These are phyloP conservation scores for Shinisaurus crocodilurus DNA, from an alignment of 2,113 vertebrate genomes.

Conservation along the genomic window DNA sequence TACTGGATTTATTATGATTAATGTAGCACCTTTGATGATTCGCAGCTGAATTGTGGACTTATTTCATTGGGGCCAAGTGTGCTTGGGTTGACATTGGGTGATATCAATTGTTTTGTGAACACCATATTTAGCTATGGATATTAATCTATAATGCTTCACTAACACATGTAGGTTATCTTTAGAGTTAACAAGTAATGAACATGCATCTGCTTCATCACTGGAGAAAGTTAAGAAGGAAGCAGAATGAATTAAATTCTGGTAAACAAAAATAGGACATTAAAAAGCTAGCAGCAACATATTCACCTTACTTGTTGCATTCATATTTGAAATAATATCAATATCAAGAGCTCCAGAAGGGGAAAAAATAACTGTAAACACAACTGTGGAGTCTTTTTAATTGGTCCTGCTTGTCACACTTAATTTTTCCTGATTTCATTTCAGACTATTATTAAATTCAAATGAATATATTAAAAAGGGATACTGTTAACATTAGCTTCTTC, in stretches of 20 bases:
- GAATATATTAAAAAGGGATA: slow-evolving; percentile 68
- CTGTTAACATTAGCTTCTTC: slow-evolving; percentile 64
- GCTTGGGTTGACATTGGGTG: background rate
- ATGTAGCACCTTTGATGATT: background rate
- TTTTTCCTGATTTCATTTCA: slow-evolving; percentile 72
- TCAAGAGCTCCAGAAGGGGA: slow-evolving; percentile 29
- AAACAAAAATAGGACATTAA: slow-evolving; percentile 33
- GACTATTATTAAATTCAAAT: slow-evolving; percentile 73
- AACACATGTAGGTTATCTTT: background rate
- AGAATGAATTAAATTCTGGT: background rate
- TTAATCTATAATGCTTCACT: background rate
- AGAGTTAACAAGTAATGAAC: background rate
- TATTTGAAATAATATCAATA: slow-evolving; percentile 47
- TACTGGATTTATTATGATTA: background rate
- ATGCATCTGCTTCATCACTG: background rate
- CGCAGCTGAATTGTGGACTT: background rate
- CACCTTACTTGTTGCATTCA: slow-evolving; percentile 28
- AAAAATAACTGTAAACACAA: slow-evolving; percentile 48
- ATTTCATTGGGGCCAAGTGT: no score
- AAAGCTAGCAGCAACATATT: slow-evolving; percentile 32
- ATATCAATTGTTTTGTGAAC: background rate
- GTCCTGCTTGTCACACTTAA: slow-evolving; percentile 59
- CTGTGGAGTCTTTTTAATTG: slow-evolving; percentile 65
- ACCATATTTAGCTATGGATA: background rate
- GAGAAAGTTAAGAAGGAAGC: background rate